These are phyloP conservation scores for Acronicta aceris DNA, from an alignment of 2,888 invertebrate species.

Conservation along the genomic window DNA sequence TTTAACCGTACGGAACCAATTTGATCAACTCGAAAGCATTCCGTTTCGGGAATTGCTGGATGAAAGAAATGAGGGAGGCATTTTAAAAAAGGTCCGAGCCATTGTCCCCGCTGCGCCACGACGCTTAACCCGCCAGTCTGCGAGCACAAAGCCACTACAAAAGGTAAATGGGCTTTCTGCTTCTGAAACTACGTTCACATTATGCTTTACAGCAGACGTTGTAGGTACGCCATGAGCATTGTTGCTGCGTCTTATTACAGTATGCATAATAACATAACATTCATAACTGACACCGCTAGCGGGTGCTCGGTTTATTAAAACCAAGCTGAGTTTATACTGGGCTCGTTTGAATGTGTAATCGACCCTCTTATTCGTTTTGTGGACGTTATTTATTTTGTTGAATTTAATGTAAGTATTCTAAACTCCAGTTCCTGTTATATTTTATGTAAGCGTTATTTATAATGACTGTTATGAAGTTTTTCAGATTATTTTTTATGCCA, in stretches of 20 bases:
- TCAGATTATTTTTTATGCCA: too few relatives aligned
- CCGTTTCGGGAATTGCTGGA: slow-evolving; percentile 69
- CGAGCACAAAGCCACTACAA: slow-evolving; percentile 82
- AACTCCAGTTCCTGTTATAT: not conserved
- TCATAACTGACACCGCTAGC: slow-evolving; percentile 74
- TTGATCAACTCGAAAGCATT: slow-evolving; percentile 70
- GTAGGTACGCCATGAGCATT: slow-evolving; percentile 65
- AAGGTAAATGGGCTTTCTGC: slow-evolving; percentile 83
- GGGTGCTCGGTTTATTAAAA: slow-evolving; percentile 76
- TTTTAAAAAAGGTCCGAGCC: slow-evolving; percentile 78
- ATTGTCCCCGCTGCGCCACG: slow-evolving; percentile 76
- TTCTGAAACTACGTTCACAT: slow-evolving; percentile 76
- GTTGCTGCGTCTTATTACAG: slow-evolving; percentile 73
- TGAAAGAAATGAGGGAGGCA: slow-evolving; percentile 71
- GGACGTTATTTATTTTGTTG: slow-evolving; percentile 60
- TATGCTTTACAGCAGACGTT: slow-evolving; percentile 73
- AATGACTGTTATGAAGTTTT: too few relatives aligned
- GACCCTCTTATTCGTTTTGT: slow-evolving; percentile 70
- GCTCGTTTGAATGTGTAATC: slow-evolving; percentile 75
- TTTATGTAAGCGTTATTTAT: too few relatives aligned
- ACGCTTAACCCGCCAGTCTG: slow-evolving; percentile 81
- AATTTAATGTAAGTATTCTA: slow-evolving; percentile 36
- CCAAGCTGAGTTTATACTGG: slow-evolving; percentile 63
- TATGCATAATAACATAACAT: slow-evolving; percentile 78
- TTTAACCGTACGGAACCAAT: slow-evolving; percentile 62